These are phyloP conservation scores for Resseliella maxima DNA, from an alignment of 2,888 invertebrate genomes.

Conservation along the genomic window DNA sequence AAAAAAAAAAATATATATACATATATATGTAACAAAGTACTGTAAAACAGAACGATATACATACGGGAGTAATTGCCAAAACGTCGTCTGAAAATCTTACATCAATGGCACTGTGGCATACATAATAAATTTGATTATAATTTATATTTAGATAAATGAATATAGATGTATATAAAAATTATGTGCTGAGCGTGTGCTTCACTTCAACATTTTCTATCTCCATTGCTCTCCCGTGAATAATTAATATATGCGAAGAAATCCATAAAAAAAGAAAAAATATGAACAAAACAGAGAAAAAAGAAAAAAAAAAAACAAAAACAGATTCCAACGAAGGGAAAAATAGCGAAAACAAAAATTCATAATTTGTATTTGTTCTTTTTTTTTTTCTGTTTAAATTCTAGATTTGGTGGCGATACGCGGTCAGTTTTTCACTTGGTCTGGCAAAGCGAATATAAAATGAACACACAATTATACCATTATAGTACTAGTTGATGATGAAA, in stretches of 20 bases:
- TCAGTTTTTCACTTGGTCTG: not conserved
- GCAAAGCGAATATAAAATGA: not conserved
- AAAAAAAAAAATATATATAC: not conserved
- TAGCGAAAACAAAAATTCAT: not conserved
- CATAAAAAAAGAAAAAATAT: too few relatives aligned
- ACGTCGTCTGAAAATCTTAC: too few relatives aligned
- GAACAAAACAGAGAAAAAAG: too few relatives aligned
- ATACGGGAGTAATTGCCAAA: not conserved
- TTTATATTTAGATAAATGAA: constrained; percentile 31
- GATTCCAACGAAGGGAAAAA: not conserved
- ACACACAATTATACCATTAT: not conserved
- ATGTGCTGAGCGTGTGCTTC: not conserved
- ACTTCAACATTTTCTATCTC: too few relatives aligned
- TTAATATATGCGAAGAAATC: not conserved
- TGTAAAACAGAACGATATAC: not conserved
- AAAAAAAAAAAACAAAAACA: not conserved
- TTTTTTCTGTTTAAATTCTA: not conserved
- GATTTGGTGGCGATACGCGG: not conserved
- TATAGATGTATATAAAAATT: not conserved
- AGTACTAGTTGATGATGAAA: not conserved
- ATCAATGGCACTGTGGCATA: constrained; percentile 24
- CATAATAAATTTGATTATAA: constrained; percentile 53
- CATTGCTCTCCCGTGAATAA: not conserved
- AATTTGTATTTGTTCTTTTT: not conserved
- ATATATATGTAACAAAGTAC: not conserved